Percentiles rank a stretch among this genome's conserved stretches.
These are phyloP conservation scores for Folsomia manolachei DNA, from an alignment of 2,888 invertebrate species.

Conservation along the genomic window DNA sequence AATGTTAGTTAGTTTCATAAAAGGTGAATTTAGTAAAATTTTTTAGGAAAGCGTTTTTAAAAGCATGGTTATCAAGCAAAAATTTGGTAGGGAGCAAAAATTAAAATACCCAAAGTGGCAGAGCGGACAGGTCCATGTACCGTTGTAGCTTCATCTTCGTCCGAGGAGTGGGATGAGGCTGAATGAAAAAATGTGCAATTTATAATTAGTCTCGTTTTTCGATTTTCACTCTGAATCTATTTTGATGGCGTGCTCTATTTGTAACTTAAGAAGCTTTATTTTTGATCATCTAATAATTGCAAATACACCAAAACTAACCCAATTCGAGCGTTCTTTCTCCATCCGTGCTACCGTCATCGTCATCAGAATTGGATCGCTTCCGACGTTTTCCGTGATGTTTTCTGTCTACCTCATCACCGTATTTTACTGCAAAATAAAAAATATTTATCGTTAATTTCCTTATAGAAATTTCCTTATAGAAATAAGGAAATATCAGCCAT, in stretches of 20 bases:
- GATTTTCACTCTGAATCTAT: too few relatives aligned
- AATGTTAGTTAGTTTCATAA: background rate
- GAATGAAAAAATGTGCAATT: too few relatives aligned
- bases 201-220: too few relatives aligned
- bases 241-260: too few relatives aligned
- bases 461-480: too few relatives aligned
- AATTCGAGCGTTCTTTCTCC: slow-evolving; percentile 77
- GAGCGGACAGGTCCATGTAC: slow-evolving; percentile 32
- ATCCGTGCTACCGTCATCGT: slow-evolving; percentile 45
- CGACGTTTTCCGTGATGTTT: slow-evolving; percentile 43
- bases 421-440: slow-evolving; percentile 26
- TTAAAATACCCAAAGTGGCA: slow-evolving; percentile 48
- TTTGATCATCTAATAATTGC: too few relatives aligned
- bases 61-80: too few relatives aligned
- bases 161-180: slow-evolving; percentile 94
- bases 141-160: slow-evolving; percentile 65
- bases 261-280: too few relatives aligned
- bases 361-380: slow-evolving; percentile 40
- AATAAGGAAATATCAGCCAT: too few relatives aligned
- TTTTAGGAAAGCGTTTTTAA: background rate
- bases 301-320: too few relatives aligned
- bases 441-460: background rate
- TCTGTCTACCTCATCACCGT: slow-evolving; percentile 30
- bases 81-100: background rate
- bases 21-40: background rate